Evolutionary conservation across 1,140 invertebrate species (phyloP), one percentile per base, ranked within the genome.

Genomic region (Tetramorium parvispinum): DNA sequence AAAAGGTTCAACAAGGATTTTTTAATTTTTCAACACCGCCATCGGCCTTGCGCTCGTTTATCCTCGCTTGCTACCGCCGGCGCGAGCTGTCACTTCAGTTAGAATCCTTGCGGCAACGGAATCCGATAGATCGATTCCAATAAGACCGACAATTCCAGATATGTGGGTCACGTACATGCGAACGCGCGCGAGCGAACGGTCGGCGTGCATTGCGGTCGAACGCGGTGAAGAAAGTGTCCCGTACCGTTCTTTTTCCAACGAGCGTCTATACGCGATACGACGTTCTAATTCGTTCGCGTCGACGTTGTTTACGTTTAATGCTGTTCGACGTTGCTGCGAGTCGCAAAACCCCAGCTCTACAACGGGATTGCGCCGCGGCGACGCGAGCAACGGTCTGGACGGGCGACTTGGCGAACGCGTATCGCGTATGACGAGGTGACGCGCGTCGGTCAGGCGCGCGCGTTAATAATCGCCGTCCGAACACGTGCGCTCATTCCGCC

Each of bases 81-180:
- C 27, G 61, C n/a, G 27, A 51, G 43, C 6, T 13, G 61, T 24
- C 77, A 49, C 49, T 70, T 81, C 63, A 57, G 66, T 49, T 83
- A 83, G 53, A 83, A 83, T 83, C 55, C 79, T 81, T 83, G 68
- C 43, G 27, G 46, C 49, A 66, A 70, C n/a, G 78, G 43, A 86
- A 85, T 85, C 71, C 75, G 73, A 79, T 77, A 61, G 77, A 87
- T 87, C 75, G 81, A 85, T 65, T 68, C 59, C 37, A 82, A 86
- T 68, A 43, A 66, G 57, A 49, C 88, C 49, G 77, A 40, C 49
- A 59, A 40, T 63, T 59, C 63, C 11, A 32, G 78, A 70, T 61
- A 86, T 77, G 40, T 81, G 43, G 87, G 65, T 66, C 88, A 85
- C 55, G 43, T 61, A 73, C 76, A 87, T 32, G 65, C 18, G 51